Evolutionary conservation across 2,888 invertebrate species (phyloP).

Genomic region (Oxytorus armatus): DNA sequence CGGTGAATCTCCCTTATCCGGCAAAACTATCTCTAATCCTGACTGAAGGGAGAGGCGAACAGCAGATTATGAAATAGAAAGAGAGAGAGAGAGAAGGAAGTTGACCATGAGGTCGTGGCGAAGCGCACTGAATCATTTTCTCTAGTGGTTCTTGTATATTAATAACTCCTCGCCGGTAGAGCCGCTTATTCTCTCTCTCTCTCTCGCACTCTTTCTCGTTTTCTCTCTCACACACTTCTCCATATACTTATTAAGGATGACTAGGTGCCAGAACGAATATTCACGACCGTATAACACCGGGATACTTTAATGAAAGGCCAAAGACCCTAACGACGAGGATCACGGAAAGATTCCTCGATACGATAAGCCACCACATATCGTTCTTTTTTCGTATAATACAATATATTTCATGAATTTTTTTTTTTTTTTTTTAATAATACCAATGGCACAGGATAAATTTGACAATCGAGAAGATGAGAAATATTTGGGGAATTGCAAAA

Average conservation of each 20-base stretch:
- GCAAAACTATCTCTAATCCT: slow-evolving; percentile 52
- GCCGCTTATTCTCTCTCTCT: slow-evolving; percentile 45
- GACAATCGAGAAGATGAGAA: slow-evolving; percentile 29
- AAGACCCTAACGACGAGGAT: slow-evolving; percentile 42
- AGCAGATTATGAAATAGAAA: background rate
- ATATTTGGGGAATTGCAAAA: slow-evolving; percentile 31
- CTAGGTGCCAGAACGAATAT: slow-evolving; percentile 56
- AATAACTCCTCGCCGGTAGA: slow-evolving; percentile 53
- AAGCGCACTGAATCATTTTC: slow-evolving; percentile 66
- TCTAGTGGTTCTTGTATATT: slow-evolving; percentile 55
- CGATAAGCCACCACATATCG: slow-evolving; percentile 50
- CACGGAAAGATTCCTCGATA: slow-evolving; percentile 41
- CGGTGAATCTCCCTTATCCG: slow-evolving; percentile 66
- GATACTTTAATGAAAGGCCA: slow-evolving; percentile 55
- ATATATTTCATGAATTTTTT: slow-evolving; percentile 39
- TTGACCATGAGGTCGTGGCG: slow-evolving; percentile 60
- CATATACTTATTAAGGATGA: slow-evolving; percentile 51
- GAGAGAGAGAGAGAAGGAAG: slow-evolving; percentile 11
- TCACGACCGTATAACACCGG: slow-evolving; percentile 44
- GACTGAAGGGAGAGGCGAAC: slow-evolving; percentile 24
- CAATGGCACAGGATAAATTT: background rate
- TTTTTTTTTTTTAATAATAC: background rate
- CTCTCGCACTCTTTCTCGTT: slow-evolving; percentile 11
- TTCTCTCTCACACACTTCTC: background rate
- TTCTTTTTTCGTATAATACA: slow-evolving; percentile 26